Base-by-base conservation (phyloP, 2,797 vertebrate species). In the Gadopsis bispinosus region DNA sequence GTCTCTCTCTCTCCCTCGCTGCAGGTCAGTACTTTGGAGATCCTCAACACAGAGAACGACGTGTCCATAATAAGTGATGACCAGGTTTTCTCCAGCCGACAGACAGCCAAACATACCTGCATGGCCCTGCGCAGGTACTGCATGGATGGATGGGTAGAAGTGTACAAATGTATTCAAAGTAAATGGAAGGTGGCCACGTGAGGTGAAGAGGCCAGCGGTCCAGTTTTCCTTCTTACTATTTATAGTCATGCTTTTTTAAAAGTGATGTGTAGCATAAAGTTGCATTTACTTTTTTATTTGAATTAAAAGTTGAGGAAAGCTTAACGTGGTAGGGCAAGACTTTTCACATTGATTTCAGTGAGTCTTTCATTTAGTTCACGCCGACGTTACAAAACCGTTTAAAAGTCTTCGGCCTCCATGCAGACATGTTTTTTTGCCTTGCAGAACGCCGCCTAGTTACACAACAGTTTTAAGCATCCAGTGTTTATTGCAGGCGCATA, bases 51-150 rank as follows among this genome's bases (percentile, higher is more conserved):
- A 17, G 97, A 97, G 78, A 96, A 95, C 55, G 97, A 97, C 77
- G 96, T 94, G 16, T 96, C 97, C 7, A 87, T 96, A 6, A 55
- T 99, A 90, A 98, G 96, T 0, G 98, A 99, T 6, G 98, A 99
- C 73, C 96, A 98, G 92, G 96, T 98, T 43, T 99, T 99, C 93
- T 97, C 98, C 48, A 97, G 97, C 79, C 95, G 97, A 17, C 98
- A 99, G 91, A 99, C 97, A 0, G 97, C 97, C 76, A 98, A 98
- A 58, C 97, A 99, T 69, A 99, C 98, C 16, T 99, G 98, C 89
- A 98, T 99, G 97, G 97, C 98, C 0, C 92, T 99, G 71, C 97
- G 98, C 70, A 96, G 97, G 92, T 92, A 83, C 6, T 0, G 0
- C 0, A 0, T 22, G 1, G 31, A 41, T 35, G 26, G 20, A 10